Evolutionary conservation across 2,113 vertebrate species (phyloP), one percentile per base, ranked within the genome.

Genomic region (Apteryx owenii): DNA sequence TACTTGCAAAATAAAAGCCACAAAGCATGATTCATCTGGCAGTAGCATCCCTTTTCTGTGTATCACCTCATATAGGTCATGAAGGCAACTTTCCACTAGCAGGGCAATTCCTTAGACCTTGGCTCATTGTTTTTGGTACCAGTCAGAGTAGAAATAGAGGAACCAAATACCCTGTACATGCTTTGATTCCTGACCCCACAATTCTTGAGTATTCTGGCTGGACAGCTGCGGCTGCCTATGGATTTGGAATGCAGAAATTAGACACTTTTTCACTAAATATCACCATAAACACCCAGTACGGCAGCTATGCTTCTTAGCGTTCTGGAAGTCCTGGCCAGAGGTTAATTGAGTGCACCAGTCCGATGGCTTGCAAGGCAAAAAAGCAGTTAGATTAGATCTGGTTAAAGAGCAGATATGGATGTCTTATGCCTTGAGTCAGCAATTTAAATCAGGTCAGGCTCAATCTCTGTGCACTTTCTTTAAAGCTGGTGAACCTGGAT

Each of bases 151-250:
- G 44, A 62, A 89, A 23, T 8, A 71, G 26, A 66, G 13, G 44
- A 82, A 23, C 0, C 0, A 7, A 12, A 4, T 82, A 9, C 7
- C 38, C 15, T 5, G 1, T n/a, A 7, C 8, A 8, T 42, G 21
- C 21, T 61, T 29, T 83, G 31, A 61, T 66, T 70, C 46, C 33
- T 29, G 31, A 22, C 11, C 33, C 8, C 15, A 28, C 9, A n/a
- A n/a, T 54, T 88, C 8, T 29, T 82, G 38, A 7, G 36, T 75
- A 66, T 51, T 46, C 54, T 65, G 2, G 2, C 22, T 44, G n/a
- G 4, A 6, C 44, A 46, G 17, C 15, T 69, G 69, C 12, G 77
- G 33, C 44, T 85, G 38, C 7, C 22, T 72, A 25, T 12, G 31
- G 13, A 44, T 18, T 28, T 0, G 2, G 10, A 16, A 25, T 19